Conservation (phyloP, 2,888 invertebrate genomes). For the Onchidella celtica region DNA sequence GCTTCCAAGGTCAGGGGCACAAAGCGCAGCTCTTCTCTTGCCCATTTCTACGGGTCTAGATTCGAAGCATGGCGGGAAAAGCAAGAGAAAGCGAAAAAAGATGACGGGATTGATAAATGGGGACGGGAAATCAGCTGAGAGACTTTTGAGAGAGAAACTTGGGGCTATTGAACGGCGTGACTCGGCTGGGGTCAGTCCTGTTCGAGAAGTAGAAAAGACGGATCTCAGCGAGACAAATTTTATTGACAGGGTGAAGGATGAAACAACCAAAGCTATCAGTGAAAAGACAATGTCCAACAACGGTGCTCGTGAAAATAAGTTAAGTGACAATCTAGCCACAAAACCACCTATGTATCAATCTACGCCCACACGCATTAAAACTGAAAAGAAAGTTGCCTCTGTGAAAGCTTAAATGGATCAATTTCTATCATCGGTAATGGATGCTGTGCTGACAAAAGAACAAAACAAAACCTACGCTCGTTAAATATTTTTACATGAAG, state of each 20-base stretch:
- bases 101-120: neutral
- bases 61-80: neutral
- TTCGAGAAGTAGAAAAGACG: constrained; percentile 3
- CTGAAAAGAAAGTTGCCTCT: constrained; percentile 31
- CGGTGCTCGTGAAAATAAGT: neutral
- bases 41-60: constrained; percentile 25
- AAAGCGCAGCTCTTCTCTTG: constrained; percentile 25
- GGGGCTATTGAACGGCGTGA: constrained; percentile 35
- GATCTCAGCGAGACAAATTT: constrained; percentile 18
- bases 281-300: neutral
- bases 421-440: neutral
- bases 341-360: constrained; percentile 33
- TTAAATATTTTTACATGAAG: neutral
- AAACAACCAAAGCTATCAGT: neutral
- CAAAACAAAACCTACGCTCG: constrained; percentile 6
- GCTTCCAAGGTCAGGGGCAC: neutral
- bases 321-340: neutral
- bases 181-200: neutral
- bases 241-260: constrained; percentile 31
- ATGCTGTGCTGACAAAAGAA: neutral
- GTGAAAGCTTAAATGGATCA: constrained; percentile 6
- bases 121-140: constrained; percentile 14
- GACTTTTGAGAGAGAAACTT: constrained; percentile 30
- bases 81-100: constrained; percentile 27
- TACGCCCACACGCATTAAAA: constrained; percentile 26